A percentile compares a stretch with the other conserved stretches of the same genome.
These are phyloP conservation scores for Carcharodon carcharias DNA, from an alignment of 2,797 vertebrate species.

Conservation along the genomic window DNA sequence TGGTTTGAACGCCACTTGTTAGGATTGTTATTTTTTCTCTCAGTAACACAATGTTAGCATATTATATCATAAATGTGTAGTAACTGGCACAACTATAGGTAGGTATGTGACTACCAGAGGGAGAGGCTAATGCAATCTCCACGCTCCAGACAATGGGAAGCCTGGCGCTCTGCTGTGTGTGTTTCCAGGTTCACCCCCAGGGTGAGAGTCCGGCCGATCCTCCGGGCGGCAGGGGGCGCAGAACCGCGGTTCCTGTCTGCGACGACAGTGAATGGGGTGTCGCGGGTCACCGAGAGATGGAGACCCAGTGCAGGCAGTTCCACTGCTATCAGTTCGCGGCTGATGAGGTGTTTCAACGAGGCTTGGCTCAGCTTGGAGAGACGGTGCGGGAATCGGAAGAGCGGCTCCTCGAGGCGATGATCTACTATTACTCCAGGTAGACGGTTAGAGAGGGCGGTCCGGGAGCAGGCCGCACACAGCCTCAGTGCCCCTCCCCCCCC, in stretches of 20 bases:
- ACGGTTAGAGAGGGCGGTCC: not conserved
- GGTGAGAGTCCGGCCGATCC: not conserved
- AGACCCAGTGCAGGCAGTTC: not conserved
- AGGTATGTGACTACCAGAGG: no score
- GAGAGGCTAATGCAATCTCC: no score
- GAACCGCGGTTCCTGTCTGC: not conserved
- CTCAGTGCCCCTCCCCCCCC: no score
- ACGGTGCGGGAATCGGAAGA: not conserved
- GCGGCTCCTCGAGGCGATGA: not conserved
- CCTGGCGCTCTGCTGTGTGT: not conserved
- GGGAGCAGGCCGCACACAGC: not conserved
- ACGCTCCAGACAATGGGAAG: not conserved
- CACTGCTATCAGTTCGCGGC: not conserved
- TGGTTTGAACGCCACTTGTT: not conserved
- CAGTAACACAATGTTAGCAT: not conserved
- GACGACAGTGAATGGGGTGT: not conserved
- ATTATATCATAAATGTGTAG: not conserved
- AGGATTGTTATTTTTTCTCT: not conserved
- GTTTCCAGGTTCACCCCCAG: not conserved
- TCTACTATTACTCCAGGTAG: conserved; percentile 15
- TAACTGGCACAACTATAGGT: not conserved
- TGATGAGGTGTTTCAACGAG: not conserved
- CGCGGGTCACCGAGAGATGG: not conserved
- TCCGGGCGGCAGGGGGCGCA: not conserved
- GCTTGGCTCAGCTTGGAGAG: not conserved